Percentiles rank a stretch among this genome's conserved stretches.
phyloP scores from a whole-genome alignment of 2,888 invertebrate species.

The Cynaeus angustus region DNA sequence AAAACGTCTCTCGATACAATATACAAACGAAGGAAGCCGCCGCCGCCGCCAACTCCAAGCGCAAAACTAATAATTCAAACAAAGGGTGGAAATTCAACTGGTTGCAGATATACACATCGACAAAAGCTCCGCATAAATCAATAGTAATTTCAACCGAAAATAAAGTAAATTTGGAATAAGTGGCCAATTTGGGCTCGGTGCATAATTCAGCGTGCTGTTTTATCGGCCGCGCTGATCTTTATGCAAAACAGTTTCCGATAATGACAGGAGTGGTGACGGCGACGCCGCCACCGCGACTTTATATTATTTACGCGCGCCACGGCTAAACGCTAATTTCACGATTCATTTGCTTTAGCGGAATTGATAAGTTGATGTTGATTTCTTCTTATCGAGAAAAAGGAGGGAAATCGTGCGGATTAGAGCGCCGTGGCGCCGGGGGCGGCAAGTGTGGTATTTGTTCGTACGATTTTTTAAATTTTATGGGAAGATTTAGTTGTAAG shows the following conservation, averaged over 20 bases:
- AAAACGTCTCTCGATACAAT: conserved; percentile 24
- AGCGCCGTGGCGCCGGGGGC: background rate
- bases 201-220: conserved; percentile 63
- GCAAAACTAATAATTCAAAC: conserved; percentile 53
- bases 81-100: conserved; percentile 59
- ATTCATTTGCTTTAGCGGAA: conserved; percentile 70
- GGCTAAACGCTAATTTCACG: conserved; percentile 71
- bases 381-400: conserved; percentile 55
- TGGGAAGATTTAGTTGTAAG: too few species aligned
- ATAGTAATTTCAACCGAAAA: conserved; percentile 67
- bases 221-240: conserved; percentile 69
- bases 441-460: too few species aligned
- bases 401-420: conserved; percentile 43
- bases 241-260: conserved; percentile 72
- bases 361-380: conserved; percentile 68
- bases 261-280: conserved; percentile 61
- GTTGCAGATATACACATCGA: conserved; percentile 62
- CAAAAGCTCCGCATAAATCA: conserved; percentile 65
- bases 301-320: conserved; percentile 69
- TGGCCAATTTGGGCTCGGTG: conserved; percentile 66
- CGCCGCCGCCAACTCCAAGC: conserved; percentile 37
- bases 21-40: conserved; percentile 37
- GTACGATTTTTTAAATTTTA: too few species aligned
- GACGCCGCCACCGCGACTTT: conserved; percentile 67
- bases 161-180: conserved; percentile 62